Evolutionary conservation across 2,113 vertebrate species (phyloP).

Genomic region (Oreochromis aureus): DNA sequence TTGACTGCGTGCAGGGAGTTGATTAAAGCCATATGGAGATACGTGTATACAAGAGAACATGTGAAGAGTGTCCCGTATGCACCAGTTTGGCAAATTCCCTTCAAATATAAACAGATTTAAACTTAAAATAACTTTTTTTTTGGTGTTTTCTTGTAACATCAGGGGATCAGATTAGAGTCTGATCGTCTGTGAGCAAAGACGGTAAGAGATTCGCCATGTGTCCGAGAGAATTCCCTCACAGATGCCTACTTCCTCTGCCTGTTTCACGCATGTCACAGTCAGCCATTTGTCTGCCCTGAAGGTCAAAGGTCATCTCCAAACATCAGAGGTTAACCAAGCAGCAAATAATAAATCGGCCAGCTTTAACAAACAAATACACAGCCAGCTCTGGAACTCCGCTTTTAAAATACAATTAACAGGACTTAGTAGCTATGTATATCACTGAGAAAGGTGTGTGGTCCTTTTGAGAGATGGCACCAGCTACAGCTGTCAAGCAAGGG

Average conservation of each 20-base stretch:
- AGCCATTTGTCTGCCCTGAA: slow-evolving; percentile 29
- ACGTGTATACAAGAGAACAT: slow-evolving; percentile 6
- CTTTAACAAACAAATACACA: slow-evolving; percentile 44
- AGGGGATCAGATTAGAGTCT: neutral
- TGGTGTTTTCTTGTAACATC: neutral
- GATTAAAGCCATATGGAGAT: slow-evolving; percentile 23
- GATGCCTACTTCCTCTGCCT: slow-evolving; percentile 43
- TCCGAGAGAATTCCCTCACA: neutral
- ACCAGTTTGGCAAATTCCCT: neutral
- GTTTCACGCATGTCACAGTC: slow-evolving; percentile 63
- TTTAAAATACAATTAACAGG: slow-evolving; percentile 20
- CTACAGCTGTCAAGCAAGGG: slow-evolving; percentile 32
- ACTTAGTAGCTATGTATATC: neutral
- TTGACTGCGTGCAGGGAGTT: neutral
- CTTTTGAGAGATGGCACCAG: slow-evolving; percentile 2
- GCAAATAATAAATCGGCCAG: slow-evolving; percentile 44
- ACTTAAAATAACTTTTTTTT: neutral
- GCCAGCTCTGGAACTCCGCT: neutral
- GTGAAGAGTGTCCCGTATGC: neutral
- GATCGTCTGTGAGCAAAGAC: neutral
- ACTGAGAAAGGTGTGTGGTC: slow-evolving; percentile 47
- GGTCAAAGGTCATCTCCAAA: slow-evolving; percentile 18
- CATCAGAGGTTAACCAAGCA: slow-evolving; percentile 61
- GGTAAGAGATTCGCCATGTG: neutral
- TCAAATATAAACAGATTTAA: neutral